These are phyloP conservation scores for Acipenser transmontanus DNA, from an alignment of 2,797 vertebrate genomes.

Conservation along the genomic window DNA sequence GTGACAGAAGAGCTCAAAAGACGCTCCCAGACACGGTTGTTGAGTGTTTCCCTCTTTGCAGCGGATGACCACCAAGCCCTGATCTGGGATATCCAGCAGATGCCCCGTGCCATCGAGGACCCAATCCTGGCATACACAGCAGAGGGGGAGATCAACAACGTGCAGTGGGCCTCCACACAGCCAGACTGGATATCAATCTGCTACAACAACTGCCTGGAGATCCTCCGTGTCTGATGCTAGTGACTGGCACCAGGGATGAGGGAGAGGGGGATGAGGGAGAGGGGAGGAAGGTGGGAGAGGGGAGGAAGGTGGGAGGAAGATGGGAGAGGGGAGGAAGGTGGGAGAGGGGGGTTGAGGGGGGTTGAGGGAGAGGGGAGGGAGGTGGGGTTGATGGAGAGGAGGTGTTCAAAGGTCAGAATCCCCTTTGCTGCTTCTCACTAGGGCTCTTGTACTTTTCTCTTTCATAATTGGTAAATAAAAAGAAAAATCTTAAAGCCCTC, in stretches of 20 bases:
- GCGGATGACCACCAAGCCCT: conserved; percentile 97
- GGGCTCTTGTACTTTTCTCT: no score
- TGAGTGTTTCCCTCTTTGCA: conserved; percentile 33
- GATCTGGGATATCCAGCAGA: conserved; percentile 99
- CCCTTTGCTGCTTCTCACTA: no score
- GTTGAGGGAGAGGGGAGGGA: not conserved
- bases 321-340: not conserved
- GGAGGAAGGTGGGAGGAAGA: not conserved
- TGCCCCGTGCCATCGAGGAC: conserved; percentile 96
- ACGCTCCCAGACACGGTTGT: no score
- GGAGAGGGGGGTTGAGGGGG: not conserved
- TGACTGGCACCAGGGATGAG: conserved; percentile 21
- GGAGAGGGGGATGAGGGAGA: not conserved
- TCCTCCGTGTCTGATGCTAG: conserved; percentile 78
- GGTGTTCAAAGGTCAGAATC: no score
- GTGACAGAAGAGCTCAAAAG: no score
- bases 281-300: not conserved
- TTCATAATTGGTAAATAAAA: no score
- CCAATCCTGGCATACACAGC: conserved; percentile 97
- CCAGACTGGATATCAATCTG: conserved; percentile 97
- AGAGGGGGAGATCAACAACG: conserved; percentile 97
- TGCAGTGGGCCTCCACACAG: conserved; percentile 83
- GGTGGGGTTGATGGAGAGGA: no score
- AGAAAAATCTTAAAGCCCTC: no score
- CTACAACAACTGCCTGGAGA: conserved; percentile 98